A percentile compares a stretch with the other conserved stretches of the same genome.
Evolutionary conservation across 2,113 vertebrate species (phyloP).

Genomic region (Tamias sibiricus): DNA sequence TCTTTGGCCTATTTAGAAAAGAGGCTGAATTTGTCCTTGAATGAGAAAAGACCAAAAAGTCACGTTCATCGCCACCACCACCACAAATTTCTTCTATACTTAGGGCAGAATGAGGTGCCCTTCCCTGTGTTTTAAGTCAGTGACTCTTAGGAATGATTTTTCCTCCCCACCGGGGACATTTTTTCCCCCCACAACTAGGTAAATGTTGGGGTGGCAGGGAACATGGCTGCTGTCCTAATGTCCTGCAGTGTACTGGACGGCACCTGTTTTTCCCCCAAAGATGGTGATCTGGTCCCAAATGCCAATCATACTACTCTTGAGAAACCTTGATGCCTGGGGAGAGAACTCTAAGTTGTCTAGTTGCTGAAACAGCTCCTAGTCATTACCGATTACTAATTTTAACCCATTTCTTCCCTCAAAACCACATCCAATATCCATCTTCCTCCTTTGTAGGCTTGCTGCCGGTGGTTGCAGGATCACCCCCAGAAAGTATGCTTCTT

Average conservation of each 20-base stretch:
- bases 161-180: not conserved
- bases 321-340: not conserved
- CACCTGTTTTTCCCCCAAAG: no score
- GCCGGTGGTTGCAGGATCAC: not conserved
- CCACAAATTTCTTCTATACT: not conserved
- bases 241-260: not conserved
- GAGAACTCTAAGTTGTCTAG: not conserved
- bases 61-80: not conserved
- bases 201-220: not conserved
- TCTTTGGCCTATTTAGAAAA: conserved; percentile 25
- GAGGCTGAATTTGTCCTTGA: not conserved
- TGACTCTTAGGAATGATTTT: not conserved
- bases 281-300: not conserved
- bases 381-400: not conserved
- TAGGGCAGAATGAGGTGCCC: not conserved
- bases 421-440: not conserved
- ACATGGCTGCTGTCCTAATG: not conserved
- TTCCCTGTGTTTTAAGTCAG: not conserved
- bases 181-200: not conserved
- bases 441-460: not conserved
- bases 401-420: not conserved
- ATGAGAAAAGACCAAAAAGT: not conserved
- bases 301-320: not conserved
- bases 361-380: not conserved
- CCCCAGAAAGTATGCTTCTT: not conserved